Percentiles rank a stretch among this genome's conserved stretches.
Evolutionary conservation across 2,797 vertebrate genomes (phyloP).

Genomic region (Miichthys miiuy): DNA sequence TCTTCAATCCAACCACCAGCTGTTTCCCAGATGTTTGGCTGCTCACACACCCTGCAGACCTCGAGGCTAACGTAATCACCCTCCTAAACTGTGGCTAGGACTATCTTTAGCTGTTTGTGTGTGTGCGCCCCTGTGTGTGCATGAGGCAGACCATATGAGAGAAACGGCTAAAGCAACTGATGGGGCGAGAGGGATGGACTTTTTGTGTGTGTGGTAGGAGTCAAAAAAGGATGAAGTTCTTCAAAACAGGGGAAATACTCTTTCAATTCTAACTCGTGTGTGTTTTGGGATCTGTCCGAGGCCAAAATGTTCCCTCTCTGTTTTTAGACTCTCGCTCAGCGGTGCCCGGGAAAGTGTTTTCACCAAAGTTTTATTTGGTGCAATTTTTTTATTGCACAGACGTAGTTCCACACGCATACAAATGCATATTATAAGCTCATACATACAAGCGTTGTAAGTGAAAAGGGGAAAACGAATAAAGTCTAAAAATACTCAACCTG

Average conservation of each 20-base stretch:
- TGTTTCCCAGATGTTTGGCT: slow-evolving; percentile 82
- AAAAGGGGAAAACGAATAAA: not conserved
- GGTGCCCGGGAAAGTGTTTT: slow-evolving; percentile 43
- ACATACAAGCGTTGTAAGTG: not conserved
- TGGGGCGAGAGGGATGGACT: slow-evolving; percentile 2
- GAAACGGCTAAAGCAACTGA: slow-evolving; percentile 26
- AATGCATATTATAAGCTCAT: not conserved
- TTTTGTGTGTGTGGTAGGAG: slow-evolving; percentile 15
- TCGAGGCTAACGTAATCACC: slow-evolving; percentile 64
- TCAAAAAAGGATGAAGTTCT: slow-evolving; percentile 43
- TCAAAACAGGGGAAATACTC: slow-evolving; percentile 60
- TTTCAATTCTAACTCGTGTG: slow-evolving; percentile 47
- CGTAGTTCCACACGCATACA: not conserved
- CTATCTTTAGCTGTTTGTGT: slow-evolving; percentile 69
- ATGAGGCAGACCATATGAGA: not conserved
- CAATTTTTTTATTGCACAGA: slow-evolving; percentile 12
- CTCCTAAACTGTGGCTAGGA: slow-evolving; percentile 52
- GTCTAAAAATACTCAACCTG: not conserved
- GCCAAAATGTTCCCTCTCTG: slow-evolving; percentile 65
- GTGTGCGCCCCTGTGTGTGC: slow-evolving; percentile 8
- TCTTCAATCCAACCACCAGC: slow-evolving; percentile 60
- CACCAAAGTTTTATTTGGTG: slow-evolving; percentile 6
- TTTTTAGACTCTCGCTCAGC: slow-evolving; percentile 59
- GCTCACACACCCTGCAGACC: slow-evolving; percentile 64
- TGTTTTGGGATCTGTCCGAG: slow-evolving; percentile 71